Percentiles rank a stretch among this genome's conserved stretches.
Conservation (phyloP, 2,888 invertebrate species). For the Lysandra bellargus region DNA sequence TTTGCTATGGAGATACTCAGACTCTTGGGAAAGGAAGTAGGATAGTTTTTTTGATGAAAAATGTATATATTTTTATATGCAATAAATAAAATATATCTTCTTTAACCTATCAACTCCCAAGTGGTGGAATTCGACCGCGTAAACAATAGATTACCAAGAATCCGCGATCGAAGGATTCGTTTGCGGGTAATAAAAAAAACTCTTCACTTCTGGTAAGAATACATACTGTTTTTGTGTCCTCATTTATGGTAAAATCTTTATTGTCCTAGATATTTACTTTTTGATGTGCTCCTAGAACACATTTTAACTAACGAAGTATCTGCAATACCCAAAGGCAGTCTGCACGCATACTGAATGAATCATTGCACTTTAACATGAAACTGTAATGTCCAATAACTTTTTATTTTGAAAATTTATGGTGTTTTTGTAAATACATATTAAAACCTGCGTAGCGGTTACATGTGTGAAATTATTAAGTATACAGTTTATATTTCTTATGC, state of each 20-base stretch:
- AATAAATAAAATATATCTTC: too few relatives aligned
- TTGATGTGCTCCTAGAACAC: background rate
- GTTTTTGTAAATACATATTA: conserved; percentile 34
- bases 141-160: too few relatives aligned
- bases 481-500: background rate
- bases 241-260: background rate
- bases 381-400: conserved; percentile 20
- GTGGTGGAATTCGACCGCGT: too few relatives aligned
- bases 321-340: conserved; percentile 36
- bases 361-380: conserved; percentile 62
- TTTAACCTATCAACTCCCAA: too few relatives aligned
- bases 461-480: conserved; percentile 5
- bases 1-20: too few relatives aligned
- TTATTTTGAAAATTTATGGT: conserved; percentile 34
- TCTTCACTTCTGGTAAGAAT: too few relatives aligned
- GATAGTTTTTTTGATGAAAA: too few relatives aligned
- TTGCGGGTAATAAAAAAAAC: too few relatives aligned
- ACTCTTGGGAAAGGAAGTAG: too few relatives aligned
- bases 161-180: too few relatives aligned
- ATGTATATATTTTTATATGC: too few relatives aligned
- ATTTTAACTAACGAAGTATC: conserved; percentile 29
- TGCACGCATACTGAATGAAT: conserved; percentile 66
- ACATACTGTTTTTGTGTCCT: too few relatives aligned
- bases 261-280: conserved; percentile 1
- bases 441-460: conserved; percentile 1